Percentiles rank a stretch among this genome's conserved stretches.
Conservation (phyloP, 2,888 invertebrate genomes). For the Thyatira batis region DNA sequence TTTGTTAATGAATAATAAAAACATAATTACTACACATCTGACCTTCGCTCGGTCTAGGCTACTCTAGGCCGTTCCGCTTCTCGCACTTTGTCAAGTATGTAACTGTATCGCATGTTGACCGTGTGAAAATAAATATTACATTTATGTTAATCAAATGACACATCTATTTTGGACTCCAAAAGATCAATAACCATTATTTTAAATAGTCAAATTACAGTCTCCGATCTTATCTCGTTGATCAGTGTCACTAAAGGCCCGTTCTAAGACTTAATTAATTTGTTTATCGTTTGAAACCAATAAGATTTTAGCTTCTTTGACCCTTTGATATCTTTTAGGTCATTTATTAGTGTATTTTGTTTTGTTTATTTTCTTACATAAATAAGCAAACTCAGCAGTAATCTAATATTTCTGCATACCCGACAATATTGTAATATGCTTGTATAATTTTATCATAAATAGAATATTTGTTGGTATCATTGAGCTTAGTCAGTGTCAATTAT, state of each 20-base stretch:
- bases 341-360: too few species aligned
- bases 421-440: not conserved
- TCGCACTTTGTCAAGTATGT: slow-evolving; percentile 18
- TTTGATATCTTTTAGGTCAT: too few species aligned
- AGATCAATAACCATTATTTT: not conserved
- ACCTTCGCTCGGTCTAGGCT: slow-evolving; percentile 40
- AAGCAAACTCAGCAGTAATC: too few species aligned
- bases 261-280: too few species aligned
- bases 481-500: slow-evolving; percentile 34
- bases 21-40: slow-evolving; percentile 7
- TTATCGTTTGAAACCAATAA: too few species aligned
- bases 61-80: slow-evolving; percentile 22
- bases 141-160: not conserved
- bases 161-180: not conserved
- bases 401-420: not conserved
- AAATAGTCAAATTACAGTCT: too few species aligned
- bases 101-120: slow-evolving; percentile 3
- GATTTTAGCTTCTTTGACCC: too few species aligned
- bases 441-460: not conserved
- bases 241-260: too few species aligned
- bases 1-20: not conserved
- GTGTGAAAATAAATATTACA: not conserved
- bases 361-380: too few species aligned
- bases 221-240: too few species aligned
- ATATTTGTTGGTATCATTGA: slow-evolving; percentile 11